Evolutionary conservation across 2,113 vertebrate species (phyloP).

Genomic region (Oncorhynchus clarkii): DNA sequence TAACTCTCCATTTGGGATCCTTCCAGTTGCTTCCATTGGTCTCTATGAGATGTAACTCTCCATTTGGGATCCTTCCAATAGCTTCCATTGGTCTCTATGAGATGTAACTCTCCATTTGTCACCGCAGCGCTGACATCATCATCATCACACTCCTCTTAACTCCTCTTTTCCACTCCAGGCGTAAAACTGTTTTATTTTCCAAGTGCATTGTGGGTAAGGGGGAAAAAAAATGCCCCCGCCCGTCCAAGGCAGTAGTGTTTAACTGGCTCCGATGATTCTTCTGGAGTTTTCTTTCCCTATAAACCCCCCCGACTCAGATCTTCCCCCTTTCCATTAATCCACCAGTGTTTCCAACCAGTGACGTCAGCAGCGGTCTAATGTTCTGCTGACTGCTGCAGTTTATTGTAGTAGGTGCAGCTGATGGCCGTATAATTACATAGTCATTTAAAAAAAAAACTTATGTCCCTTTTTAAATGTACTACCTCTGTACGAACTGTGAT

Average conservation of each 20-base stretch:
- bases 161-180: background rate
- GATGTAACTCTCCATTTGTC: background rate
- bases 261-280: background rate
- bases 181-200: background rate
- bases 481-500: background rate
- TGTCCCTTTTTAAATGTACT: background rate
- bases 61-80: background rate
- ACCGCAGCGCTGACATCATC: background rate
- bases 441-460: background rate
- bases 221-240: background rate
- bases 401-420: background rate
- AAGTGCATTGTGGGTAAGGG: background rate
- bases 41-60: too few relatives aligned
- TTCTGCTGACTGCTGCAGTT: background rate
- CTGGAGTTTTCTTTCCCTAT: background rate
- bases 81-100: background rate
- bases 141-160: background rate
- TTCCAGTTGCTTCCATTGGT: too few relatives aligned
- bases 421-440: background rate
- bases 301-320: background rate
- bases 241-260: background rate
- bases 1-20: too few relatives aligned
- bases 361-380: background rate
- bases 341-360: background rate
- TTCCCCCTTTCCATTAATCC: background rate